Conservation (phyloP, 2,113 vertebrate species). For the Platycercus adscitus region DNA sequence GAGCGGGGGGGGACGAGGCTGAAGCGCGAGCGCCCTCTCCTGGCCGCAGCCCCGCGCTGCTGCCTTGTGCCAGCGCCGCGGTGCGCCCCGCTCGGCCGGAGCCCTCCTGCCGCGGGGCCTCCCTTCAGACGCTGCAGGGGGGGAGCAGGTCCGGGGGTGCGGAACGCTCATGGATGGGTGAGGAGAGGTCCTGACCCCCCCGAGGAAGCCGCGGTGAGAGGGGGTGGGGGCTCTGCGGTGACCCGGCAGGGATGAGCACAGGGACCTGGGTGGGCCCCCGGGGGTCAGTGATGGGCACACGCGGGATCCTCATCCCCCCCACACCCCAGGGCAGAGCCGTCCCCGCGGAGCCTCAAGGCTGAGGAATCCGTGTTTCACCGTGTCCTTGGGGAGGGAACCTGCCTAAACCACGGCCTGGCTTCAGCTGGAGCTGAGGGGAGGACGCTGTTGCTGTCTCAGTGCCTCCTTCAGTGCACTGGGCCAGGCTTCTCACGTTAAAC, state of each 20-base stretch:
- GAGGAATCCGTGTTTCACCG: neutral
- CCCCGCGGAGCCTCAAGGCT: fast-evolving
- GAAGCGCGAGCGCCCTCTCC: neutral
- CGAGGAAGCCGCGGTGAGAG: neutral
- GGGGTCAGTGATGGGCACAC: too few species aligned
- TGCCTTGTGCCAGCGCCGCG: neutral
- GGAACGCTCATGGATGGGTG: neutral
- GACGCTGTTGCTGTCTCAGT: neutral
- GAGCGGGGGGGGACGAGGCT: neutral
- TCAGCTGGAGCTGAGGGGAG: neutral
- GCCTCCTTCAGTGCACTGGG: neutral
- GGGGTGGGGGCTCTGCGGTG: neutral
- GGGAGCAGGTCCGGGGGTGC: too few species aligned
- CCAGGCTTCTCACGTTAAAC: neutral
- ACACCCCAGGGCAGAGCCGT: neutral
- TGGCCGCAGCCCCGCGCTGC: neutral
- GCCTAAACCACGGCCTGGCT: neutral
- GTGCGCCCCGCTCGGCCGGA: neutral
- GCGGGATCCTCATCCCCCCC: too few species aligned
- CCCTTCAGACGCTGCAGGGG: neutral
- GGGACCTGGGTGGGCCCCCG: neutral
- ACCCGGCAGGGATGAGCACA: neutral
- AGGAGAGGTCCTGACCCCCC: neutral
- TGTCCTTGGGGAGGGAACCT: neutral
- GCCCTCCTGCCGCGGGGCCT: neutral